Base-by-base conservation (phyloP, 2,888 invertebrate species). In the Cylloceria caligata region DNA sequence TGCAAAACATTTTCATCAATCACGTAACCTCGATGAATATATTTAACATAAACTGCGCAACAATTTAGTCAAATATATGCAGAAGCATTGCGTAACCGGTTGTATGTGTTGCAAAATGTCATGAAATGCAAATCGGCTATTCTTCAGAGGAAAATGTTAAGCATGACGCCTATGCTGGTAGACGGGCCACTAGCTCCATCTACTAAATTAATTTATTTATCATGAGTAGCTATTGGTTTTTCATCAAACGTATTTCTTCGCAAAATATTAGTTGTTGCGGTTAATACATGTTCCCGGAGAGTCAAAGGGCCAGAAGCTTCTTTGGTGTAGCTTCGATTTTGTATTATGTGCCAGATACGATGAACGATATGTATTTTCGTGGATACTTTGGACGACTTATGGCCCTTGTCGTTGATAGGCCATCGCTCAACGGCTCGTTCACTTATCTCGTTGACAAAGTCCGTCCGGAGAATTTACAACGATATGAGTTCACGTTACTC, bases 381-480 rank as follows among this genome's bases (percentile, higher is more conserved):
- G 52, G 24, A 52, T 52, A 52, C 24, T 24, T 11, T 52, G 24
- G 52, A 24, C 9, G 24, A 52, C 19, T 49, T 49, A 21, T n/a
- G 30, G n/a, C n/a, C 13, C 13, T 24, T 7, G 24, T 24, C 3
- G 24, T 13, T 52, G 3, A 24, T 13, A 52, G 24, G 52, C 52
- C 21, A 24, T 21, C 24, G 52, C 52, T 24, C 24, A 13, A 24
- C 24, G 24, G 52, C 52, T 52, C 24, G 45, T 57, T 80, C 27
- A 45, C 21, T 49, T 30, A 36, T 36, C 60, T 16, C 27, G 30
- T 67, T 42, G 52, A 39, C 16, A n/a, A 73, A 73, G 68, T 52
- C 45, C 72, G 62, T 64, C 62, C 45, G 68, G 68, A 73, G 42
- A 64, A 81, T 81, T 77, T 16, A 72, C 67, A 45, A 72, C 55